Base-by-base conservation (phyloP, 2,113 vertebrate genomes). In the Cinclus mexicanus region DNA sequence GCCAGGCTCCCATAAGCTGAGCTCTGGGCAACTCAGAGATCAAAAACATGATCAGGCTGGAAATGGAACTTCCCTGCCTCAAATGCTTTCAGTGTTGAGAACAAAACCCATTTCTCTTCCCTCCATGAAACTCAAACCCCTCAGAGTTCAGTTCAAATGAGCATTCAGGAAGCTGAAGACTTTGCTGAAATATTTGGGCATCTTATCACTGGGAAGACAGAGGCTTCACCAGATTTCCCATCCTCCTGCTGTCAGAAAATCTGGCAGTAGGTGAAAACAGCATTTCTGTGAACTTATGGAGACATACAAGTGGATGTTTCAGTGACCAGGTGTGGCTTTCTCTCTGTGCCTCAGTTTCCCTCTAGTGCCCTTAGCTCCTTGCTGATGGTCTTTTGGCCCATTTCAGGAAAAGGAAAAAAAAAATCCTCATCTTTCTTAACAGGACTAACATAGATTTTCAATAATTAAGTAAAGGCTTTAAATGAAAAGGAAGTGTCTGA, bases 41-140 rank as follows among this genome's bases (percentile, higher is more conserved):
- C 49, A 71, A 72, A 68, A 46, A 3, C 7, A 61, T 0, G 3
- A 50, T 67, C 33, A 82, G 28, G 49, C 1, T 76, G 26, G 37
- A 50, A 75, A 75, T 5, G 12, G n/a, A 67, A 86, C 14, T 29
- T 64, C 57, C 39, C 47, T 24, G 57, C 61, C 56, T 28, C 29
- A 26, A 75, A 59, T 0, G 6, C 29, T 70, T 77, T 41, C 77
- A 21, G 0, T 4, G 7, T 18, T 0, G 0, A 63, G 59, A 65
- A 74, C 8, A 83, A 86, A 90, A 14, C 9, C 5, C 41, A n/a
- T 39, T 70, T 65, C 77, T 75, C 22, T 61, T 77, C 33, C 50
- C 59, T 37, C 11, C 39, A 22, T 0, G 0, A 63, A 61, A 59
- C 63, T 81, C 63, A 28, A 31, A 52, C 3, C 3, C 10, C 8